These are phyloP conservation scores for Xenopus tropicalis DNA, from an alignment of 2,113 vertebrate species.

Conservation along the genomic window UCB_Xtro_10.0 CM004446.2:127472001-127472500, in stretches of 20 bases:
- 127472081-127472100: not conserved
- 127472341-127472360: too few species aligned
- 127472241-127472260: not conserved
- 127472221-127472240: not conserved
- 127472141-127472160: conserved; percentile 23
- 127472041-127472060: not conserved
- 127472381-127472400: too few species aligned
- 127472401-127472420: too few species aligned
- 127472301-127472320: not conserved
- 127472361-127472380: too few species aligned
- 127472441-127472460: too few species aligned
- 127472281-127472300: not conserved
- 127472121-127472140: conserved; percentile 25
- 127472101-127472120: conserved; percentile 32
- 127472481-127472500: too few species aligned
- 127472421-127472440: too few species aligned
- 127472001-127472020: not conserved
- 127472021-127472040: not conserved
- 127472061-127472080: conserved; percentile 16
- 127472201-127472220: not conserved
- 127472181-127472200: not conserved
- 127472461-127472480: too few species aligned
- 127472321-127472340: too few species aligned
- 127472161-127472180: conserved; percentile 23
- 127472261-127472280: conserved; percentile 22